A percentile compares a stretch with the other conserved stretches of the same genome.
Evolutionary conservation across 2,113 vertebrate species (phyloP).

Genomic region (Apistogramma diplotaenia): DNA sequence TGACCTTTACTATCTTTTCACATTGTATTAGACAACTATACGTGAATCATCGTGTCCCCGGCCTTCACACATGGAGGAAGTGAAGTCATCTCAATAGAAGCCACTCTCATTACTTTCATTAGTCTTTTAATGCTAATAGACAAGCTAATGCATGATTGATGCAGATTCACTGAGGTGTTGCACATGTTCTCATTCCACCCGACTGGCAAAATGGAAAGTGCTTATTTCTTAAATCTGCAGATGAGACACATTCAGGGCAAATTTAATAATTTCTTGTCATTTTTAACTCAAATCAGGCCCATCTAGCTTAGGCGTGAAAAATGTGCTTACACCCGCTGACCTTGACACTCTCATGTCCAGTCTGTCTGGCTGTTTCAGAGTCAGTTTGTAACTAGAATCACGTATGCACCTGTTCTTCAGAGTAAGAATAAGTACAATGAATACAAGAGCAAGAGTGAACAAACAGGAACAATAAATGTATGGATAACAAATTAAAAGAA

Average conservation of each 20-base stretch:
- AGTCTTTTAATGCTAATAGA: constrained; percentile 44
- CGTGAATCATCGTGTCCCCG: background rate
- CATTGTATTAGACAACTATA: background rate
- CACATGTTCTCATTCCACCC: constrained; percentile 3
- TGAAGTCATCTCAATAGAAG: constrained; percentile 49
- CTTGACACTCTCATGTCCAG: constrained; percentile 10
- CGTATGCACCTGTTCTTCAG: background rate
- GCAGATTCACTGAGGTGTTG: background rate
- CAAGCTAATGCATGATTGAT: constrained; percentile 39
- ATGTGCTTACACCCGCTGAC: constrained; percentile 5
- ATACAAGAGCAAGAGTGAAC: background rate
- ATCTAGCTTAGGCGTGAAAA: constrained; percentile 11
- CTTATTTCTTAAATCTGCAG: constrained; percentile 19
- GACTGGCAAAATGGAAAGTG: constrained; percentile 9
- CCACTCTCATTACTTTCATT: constrained; percentile 20
- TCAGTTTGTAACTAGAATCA: background rate
- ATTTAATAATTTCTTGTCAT: constrained; percentile 40
- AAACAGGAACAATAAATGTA: background rate
- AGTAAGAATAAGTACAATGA: background rate
- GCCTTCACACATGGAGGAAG: background rate
- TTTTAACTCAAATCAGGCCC: constrained; percentile 23
- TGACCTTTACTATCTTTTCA: constrained; percentile 12
- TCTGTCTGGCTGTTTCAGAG: background rate
- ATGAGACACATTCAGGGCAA: constrained; percentile 22
- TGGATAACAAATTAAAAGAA: background rate